A percentile compares a stretch with the other conserved stretches of the same genome.
Evolutionary conservation across 92 coral and sea anemone species (phyloP).

Genomic region (Palythoa grandiflora): DNA sequence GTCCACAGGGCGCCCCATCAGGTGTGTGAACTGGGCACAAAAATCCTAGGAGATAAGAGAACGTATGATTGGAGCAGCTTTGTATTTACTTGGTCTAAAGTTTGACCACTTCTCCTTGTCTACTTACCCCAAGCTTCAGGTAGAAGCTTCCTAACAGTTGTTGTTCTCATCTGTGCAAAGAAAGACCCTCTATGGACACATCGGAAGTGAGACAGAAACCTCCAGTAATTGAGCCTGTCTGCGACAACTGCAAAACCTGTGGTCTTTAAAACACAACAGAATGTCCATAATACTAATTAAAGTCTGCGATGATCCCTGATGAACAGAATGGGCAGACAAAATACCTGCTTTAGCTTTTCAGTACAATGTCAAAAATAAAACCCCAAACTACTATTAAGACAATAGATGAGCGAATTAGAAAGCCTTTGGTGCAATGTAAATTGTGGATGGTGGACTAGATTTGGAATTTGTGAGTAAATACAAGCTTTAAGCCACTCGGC

Average conservation of each 20-base stretch:
- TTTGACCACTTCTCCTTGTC: too few species aligned
- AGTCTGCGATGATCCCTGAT: not conserved
- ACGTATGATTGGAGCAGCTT: not conserved
- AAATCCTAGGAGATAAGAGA: slow-evolving; percentile 70
- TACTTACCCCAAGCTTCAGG: slow-evolving; percentile 99
- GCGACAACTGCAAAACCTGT: slow-evolving; percentile 93
- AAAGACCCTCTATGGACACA: slow-evolving; percentile 98
- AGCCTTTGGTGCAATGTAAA: too few species aligned
- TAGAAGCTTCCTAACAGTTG: slow-evolving; percentile 91
- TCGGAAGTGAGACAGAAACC: slow-evolving; percentile 96
- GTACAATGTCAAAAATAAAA: too few species aligned
- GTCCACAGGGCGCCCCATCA: slow-evolving; percentile 98
- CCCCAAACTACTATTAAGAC: too few species aligned
- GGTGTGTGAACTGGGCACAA: slow-evolving; percentile 99
- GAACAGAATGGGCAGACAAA: too few species aligned
- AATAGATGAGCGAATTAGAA: too few species aligned
- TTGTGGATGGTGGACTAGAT: too few species aligned
- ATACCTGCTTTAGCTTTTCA: too few species aligned
- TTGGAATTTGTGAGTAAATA: too few species aligned
- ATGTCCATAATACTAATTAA: not conserved
- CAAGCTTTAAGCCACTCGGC: too few species aligned
- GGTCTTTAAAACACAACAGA: slow-evolving; percentile 45
- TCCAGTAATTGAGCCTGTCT: slow-evolving; percentile 91
- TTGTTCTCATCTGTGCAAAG: slow-evolving; percentile 97
- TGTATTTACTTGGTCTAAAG: not conserved